Evolutionary conservation across 2,888 invertebrate species (phyloP).

Genomic region (Spodoptera littoralis): DNA sequence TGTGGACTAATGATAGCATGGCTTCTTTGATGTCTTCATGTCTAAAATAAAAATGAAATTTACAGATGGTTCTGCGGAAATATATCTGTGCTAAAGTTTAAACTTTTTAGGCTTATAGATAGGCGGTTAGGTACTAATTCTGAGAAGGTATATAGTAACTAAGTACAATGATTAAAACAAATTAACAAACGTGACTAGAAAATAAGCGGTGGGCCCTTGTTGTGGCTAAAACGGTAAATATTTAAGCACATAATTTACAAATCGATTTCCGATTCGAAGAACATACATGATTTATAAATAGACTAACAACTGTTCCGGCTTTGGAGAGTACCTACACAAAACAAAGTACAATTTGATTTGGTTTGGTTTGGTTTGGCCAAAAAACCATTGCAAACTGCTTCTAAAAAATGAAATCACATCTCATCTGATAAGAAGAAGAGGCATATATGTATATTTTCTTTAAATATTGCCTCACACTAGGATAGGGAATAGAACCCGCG

Average conservation of each 20-base stretch:
- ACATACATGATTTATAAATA: conserved; percentile 37
- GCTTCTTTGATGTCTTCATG: conserved; percentile 93
- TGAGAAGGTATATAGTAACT: too few relatives aligned
- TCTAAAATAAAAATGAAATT: conserved; percentile 70
- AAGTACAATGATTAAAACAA: too few relatives aligned
- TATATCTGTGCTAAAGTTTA: too few relatives aligned
- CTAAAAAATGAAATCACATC: neutral
- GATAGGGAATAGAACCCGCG: too few relatives aligned
- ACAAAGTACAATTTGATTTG: conserved; percentile 7
- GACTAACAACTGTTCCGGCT: conserved; percentile 13
- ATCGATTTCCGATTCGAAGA: conserved; percentile 46
- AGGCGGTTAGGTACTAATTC: neutral
- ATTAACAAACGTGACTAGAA: too few relatives aligned
- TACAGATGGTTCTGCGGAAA: neutral
- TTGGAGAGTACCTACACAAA: conserved; percentile 3
- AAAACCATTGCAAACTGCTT: conserved; percentile 10
- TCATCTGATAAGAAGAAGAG: neutral
- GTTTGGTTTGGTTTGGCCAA: too few relatives aligned
- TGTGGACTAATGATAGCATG: conserved; percentile 93
- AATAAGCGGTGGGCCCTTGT: neutral
- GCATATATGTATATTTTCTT: too few relatives aligned
- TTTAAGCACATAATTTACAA: conserved; percentile 39
- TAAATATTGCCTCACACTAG: too few relatives aligned
- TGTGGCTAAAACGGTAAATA: conserved; percentile 27
- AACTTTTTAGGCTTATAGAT: too few relatives aligned